Conservation (phyloP, 2,113 vertebrate genomes). For the Diadophis punctatus region DNA sequence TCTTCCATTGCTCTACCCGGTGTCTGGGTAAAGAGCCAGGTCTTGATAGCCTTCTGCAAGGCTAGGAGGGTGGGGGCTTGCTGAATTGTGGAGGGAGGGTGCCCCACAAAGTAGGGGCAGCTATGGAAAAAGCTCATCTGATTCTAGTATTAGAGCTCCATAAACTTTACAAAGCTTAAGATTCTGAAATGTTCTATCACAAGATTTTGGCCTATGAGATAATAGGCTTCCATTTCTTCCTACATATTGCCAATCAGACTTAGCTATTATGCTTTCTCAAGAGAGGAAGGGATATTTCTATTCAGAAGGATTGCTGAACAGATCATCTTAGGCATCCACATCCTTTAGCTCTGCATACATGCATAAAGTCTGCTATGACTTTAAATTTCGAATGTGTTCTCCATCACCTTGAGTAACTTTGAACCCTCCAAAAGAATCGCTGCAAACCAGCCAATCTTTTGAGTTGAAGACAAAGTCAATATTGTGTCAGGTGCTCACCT, state of each 20-base stretch:
- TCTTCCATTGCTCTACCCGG: not conserved
- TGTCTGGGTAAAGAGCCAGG: not conserved
- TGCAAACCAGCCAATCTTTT: not conserved
- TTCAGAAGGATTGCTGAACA: not conserved
- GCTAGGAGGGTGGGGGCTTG: not conserved
- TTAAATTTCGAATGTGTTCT: not conserved
- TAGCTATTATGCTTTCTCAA: not conserved
- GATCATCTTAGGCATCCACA: not conserved
- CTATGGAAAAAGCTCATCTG: not conserved
- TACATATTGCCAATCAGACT: not conserved
- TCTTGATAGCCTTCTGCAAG: not conserved
- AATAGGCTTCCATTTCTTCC: not conserved
- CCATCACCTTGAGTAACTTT: too few relatives aligned
- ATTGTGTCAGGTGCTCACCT: constrained; percentile 71
- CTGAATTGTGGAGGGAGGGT: not conserved
- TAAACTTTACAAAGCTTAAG: not conserved
- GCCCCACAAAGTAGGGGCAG: not conserved
- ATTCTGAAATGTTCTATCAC: not conserved
- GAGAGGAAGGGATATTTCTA: not conserved
- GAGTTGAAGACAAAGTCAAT: not conserved
- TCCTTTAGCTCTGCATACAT: not conserved
- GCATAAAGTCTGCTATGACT: not conserved
- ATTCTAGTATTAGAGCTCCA: not conserved
- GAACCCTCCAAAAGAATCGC: not conserved
- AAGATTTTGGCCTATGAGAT: not conserved